Conservation (phyloP, 2,113 vertebrate species). For the Anser cygnoides region DNA sequence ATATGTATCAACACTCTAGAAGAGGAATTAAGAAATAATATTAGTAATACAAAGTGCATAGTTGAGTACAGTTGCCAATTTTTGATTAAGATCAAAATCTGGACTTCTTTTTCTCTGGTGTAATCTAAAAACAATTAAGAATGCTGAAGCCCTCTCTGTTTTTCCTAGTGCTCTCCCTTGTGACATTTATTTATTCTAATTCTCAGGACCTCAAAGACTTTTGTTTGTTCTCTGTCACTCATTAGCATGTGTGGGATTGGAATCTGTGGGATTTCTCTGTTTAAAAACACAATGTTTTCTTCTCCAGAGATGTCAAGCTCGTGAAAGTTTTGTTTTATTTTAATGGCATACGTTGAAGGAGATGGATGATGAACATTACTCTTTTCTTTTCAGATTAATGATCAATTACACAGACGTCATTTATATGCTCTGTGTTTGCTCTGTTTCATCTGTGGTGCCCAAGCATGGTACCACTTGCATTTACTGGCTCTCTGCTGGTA, state of each 20-base stretch:
- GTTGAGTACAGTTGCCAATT: neutral
- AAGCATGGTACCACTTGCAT: neutral
- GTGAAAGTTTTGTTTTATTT: neutral
- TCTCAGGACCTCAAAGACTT: neutral
- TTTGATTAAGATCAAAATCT: neutral
- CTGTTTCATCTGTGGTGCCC: neutral
- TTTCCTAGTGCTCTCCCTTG: neutral
- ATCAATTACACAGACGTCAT: neutral
- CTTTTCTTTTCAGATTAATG: neutral
- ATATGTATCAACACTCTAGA: neutral
- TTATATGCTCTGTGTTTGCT: neutral
- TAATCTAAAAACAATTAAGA: neutral
- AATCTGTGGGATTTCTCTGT: constrained; percentile 1
- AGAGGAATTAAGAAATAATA: neutral
- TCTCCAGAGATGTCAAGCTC: neutral
- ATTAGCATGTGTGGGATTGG: neutral
- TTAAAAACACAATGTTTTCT: neutral
- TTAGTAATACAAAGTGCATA: neutral
- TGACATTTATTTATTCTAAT: neutral
- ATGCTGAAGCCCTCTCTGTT: neutral
- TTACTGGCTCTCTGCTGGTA: neutral
- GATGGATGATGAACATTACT: neutral
- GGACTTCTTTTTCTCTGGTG: neutral
- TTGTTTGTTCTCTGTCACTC: neutral
- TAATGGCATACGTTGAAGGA: neutral